Evolutionary conservation across 2,113 vertebrate species (phyloP).

Genomic region (Campylomormyrus tamandua): DNA sequence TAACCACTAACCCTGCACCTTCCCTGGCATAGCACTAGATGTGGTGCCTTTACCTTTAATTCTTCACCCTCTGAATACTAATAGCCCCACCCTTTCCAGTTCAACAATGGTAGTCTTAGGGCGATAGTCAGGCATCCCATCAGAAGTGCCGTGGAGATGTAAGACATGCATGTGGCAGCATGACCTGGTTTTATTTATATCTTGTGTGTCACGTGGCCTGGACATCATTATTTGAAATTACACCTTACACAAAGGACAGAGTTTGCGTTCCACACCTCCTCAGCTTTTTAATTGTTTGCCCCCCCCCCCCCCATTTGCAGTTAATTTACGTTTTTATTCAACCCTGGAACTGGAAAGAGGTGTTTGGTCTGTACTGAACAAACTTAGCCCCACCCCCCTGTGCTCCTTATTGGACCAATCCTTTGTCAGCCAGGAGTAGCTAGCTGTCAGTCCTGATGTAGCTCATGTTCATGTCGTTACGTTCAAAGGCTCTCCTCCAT

Average conservation of each 20-base stretch:
- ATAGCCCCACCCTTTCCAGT: not conserved
- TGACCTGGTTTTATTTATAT: not conserved
- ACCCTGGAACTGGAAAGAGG: not conserved
- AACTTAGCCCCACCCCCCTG: not conserved
- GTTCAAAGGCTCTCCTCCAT: not conserved
- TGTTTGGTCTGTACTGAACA: not conserved
- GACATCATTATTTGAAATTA: not conserved
- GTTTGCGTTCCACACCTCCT: not conserved
- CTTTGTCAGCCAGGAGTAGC: not conserved
- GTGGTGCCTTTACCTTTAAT: not conserved
- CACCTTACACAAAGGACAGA: not conserved
- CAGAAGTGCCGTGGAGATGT: not conserved
- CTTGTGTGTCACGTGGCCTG: not conserved
- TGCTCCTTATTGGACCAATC: not conserved
- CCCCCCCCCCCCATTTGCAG: not conserved
- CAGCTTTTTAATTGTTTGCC: not conserved
- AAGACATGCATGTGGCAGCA: not conserved
- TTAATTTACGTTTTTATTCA: not conserved
- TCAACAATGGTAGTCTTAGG: not conserved
- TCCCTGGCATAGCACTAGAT: slow-evolving; percentile 12
- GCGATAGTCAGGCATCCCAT: not conserved
- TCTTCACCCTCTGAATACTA: not conserved
- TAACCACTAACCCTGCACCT: slow-evolving; percentile 52
- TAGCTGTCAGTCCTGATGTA: not conserved
- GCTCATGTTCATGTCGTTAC: not conserved